Conservation (phyloP, 2,888 invertebrate species). For the Aethes cnicana region DNA sequence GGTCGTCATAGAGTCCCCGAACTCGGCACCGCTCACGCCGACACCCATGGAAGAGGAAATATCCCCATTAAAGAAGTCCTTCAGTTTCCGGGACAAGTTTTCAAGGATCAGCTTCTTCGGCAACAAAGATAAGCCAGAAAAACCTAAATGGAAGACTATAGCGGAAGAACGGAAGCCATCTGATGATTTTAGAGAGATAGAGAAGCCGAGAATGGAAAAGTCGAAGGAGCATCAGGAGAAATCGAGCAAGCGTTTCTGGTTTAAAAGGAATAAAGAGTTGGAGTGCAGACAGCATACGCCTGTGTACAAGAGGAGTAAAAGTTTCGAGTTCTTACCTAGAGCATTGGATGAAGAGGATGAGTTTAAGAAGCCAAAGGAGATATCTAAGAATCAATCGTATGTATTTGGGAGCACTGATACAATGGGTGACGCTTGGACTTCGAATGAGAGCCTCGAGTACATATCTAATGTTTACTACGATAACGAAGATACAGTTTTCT, state of each 20-base stretch:
- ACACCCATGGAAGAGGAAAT: constrained; percentile 48
- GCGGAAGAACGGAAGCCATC: constrained; percentile 49
- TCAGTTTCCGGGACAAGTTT: constrained; percentile 71
- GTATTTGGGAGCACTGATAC: constrained; percentile 63
- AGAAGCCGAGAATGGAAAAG: constrained; percentile 36
- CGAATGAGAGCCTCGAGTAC: constrained; percentile 67
- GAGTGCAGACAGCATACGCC: constrained; percentile 51
- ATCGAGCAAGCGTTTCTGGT: constrained; percentile 69
- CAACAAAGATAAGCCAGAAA: constrained; percentile 56
- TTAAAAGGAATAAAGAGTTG: constrained; percentile 64
- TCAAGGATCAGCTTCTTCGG: constrained; percentile 65
- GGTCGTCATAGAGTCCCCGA: constrained; percentile 56
- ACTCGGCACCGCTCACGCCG: constrained; percentile 47
- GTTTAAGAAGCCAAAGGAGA: constrained; percentile 34
- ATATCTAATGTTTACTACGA: constrained; percentile 66
- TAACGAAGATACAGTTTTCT: constrained; percentile 58
- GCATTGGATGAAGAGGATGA: constrained; percentile 51
- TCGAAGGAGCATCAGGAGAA: constrained; percentile 57
- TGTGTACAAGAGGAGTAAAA: constrained; percentile 68
- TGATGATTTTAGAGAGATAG: constrained; percentile 31
- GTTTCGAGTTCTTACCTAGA: constrained; percentile 72
- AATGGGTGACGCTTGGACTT: constrained; percentile 63
- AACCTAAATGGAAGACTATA: constrained; percentile 56
- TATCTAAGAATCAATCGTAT: constrained; percentile 56
- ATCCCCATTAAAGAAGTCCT: constrained; percentile 68